A percentile compares a stretch with the other conserved stretches of the same genome.
Conservation (phyloP, 2,888 invertebrate species). For the Idaea dimidiata region DNA sequence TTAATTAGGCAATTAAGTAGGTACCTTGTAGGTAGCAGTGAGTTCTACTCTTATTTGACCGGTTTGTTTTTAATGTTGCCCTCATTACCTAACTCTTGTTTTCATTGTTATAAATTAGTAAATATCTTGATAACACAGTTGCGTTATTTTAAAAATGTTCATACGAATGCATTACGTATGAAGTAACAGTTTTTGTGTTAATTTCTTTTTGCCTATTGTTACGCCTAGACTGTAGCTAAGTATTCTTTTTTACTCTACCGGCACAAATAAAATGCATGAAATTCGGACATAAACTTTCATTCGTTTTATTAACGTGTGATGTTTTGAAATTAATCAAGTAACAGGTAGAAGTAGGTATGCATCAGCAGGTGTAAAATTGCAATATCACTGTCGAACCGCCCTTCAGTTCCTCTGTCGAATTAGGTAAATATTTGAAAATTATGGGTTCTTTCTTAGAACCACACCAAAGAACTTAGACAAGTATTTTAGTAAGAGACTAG, state of each 20-base stretch:
- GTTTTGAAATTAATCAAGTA: neutral
- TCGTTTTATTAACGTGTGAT: neutral
- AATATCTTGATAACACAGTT: neutral
- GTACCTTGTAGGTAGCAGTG: neutral
- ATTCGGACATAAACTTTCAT: neutral
- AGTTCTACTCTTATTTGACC: neutral
- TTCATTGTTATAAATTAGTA: neutral
- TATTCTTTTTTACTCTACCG: neutral
- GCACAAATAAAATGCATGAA: neutral
- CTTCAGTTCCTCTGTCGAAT: too few species aligned
- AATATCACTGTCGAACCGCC: too few species aligned
- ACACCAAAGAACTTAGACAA: too few species aligned
- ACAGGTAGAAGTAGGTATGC: neutral
- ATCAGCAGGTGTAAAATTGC: too few species aligned
- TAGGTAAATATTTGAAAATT: too few species aligned
- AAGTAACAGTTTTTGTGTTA: neutral
- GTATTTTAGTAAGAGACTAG: too few species aligned
- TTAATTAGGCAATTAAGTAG: too few species aligned
- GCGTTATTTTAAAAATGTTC: neutral
- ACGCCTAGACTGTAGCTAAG: neutral
- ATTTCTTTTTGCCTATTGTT: neutral
- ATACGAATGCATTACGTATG: neutral
- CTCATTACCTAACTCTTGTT: neutral
- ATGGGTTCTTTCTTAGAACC: too few species aligned
- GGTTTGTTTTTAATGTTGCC: neutral